These are phyloP conservation scores for Aradus depressus DNA, from an alignment of 2,888 invertebrate genomes.

Conservation along the genomic window DNA sequence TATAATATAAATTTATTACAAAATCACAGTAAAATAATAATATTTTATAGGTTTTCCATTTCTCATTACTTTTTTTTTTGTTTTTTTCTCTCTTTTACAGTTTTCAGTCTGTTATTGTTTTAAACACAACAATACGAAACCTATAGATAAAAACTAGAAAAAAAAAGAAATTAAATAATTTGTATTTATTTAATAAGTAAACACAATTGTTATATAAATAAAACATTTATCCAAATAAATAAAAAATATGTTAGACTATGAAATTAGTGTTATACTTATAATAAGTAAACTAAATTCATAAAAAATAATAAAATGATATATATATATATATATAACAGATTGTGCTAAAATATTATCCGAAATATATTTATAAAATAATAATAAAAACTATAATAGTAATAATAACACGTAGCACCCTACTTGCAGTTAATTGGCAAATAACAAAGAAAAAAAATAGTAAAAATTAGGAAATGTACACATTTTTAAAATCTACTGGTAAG, in stretches of 20 bases:
- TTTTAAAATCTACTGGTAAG: no score
- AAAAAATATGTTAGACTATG: no score
- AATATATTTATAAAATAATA: no score
- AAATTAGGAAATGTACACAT: no score
- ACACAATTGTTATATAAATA: no score
- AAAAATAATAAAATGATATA: slow-evolving; percentile 9
- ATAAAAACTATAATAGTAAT: no score
- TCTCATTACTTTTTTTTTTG: slow-evolving; percentile 3
- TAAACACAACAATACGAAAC: slow-evolving; percentile 10
- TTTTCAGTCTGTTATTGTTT: slow-evolving; percentile 16
- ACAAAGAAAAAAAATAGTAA: no score
- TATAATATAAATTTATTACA: slow-evolving; percentile 22
- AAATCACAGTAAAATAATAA: slow-evolving; percentile 25
- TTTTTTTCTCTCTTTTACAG: background rate
- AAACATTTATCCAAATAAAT: no score
- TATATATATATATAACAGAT: slow-evolving; percentile 10
- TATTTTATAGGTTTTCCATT: no score
- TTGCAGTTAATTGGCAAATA: no score
- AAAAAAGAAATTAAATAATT: background rate
- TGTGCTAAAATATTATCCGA: slow-evolving; percentile 15
- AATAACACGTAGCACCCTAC: no score
- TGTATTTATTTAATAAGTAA: background rate
- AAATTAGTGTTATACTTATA: background rate
- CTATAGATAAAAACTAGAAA: slow-evolving; percentile 7
- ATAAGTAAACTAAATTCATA: background rate